Evolutionary conservation across 2,888 invertebrate species (phyloP).

Genomic region (Noctua pronuba): DNA sequence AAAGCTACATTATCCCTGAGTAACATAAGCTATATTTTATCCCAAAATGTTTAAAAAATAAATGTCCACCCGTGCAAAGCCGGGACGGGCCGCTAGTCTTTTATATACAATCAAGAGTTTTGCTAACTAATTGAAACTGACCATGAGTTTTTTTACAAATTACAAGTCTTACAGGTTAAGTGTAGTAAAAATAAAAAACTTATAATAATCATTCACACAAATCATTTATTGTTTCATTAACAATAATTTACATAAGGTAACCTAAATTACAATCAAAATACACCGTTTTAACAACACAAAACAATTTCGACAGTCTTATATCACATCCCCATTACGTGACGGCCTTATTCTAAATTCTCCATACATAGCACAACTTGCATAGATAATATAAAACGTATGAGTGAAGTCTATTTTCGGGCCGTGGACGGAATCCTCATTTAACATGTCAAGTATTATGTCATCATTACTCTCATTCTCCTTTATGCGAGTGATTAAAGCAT

Average conservation of each 20-base stretch:
- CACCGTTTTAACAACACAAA: background rate
- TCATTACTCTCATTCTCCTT: background rate
- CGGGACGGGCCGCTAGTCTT: no score
- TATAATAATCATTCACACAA: no score
- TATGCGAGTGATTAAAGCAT: background rate
- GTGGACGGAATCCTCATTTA: background rate
- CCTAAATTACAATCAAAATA: background rate
- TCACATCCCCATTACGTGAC: background rate
- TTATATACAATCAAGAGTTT: background rate
- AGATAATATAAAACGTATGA: background rate
- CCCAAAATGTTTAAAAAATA: no score
- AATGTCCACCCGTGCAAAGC: no score
- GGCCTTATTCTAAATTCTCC: background rate
- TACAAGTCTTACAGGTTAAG: background rate
- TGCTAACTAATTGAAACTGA: background rate
- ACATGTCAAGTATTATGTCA: background rate
- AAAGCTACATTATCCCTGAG: no score
- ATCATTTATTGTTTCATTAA: background rate
- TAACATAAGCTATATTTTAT: no score
- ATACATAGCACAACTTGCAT: background rate
- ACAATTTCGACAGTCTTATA: background rate
- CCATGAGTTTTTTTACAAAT: background rate
- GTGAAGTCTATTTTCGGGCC: background rate
- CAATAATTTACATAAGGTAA: no score
- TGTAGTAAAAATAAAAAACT: background rate